A percentile compares a stretch with the other conserved stretches of the same genome.
These are phyloP conservation scores for Clarias magur DNA, from an alignment of 2,113 vertebrate species.

Conservation along the genomic window DNA sequence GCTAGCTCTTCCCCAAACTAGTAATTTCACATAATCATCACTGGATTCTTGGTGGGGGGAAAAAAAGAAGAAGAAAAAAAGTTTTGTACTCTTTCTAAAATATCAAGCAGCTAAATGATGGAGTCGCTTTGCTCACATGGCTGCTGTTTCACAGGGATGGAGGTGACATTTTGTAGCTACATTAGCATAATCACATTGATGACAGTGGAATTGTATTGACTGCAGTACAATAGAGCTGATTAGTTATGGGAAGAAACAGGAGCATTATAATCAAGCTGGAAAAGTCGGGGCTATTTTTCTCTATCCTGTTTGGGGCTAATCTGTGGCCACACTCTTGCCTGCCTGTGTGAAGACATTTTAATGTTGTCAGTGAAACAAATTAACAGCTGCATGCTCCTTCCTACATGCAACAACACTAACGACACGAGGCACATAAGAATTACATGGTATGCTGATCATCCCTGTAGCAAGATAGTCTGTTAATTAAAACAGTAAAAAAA, in stretches of 20 bases:
- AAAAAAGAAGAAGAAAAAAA: constrained; percentile 57
- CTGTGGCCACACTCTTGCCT: constrained; percentile 46
- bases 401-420: constrained; percentile 23
- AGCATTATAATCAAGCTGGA: constrained; percentile 68
- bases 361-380: constrained; percentile 34
- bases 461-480: neutral
- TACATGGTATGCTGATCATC: constrained; percentile 4
- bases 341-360: constrained; percentile 40
- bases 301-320: constrained; percentile 48
- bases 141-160: constrained; percentile 65
- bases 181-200: constrained; percentile 76
- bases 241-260: constrained; percentile 65
- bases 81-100: constrained; percentile 64
- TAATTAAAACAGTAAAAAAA: neutral
- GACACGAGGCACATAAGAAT: neutral
- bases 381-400: constrained; percentile 36
- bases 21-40: constrained; percentile 74
- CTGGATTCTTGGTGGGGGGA: constrained; percentile 36
- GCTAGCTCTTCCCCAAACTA: constrained; percentile 65
- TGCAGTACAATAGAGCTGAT: constrained; percentile 74
- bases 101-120: constrained; percentile 71
- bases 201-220: constrained; percentile 68
- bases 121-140: constrained; percentile 54
- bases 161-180: constrained; percentile 74
- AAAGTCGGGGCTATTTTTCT: constrained; percentile 57